phyloP scores from a whole-genome alignment of 2,113 vertebrate species.

The Plecotus auritus region DNA sequence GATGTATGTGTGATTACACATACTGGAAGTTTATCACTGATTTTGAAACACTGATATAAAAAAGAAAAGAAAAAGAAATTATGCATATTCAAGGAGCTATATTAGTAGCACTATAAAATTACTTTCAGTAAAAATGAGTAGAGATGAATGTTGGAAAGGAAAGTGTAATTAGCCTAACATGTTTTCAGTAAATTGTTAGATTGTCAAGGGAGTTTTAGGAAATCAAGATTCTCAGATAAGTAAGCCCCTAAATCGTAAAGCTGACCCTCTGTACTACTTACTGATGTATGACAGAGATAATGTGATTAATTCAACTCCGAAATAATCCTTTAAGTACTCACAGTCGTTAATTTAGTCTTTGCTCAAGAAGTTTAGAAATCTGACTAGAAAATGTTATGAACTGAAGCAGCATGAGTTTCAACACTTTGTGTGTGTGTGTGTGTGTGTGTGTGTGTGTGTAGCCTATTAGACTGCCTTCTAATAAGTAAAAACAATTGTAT shows the following conservation, averaged over 20 bases:
- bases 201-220: background rate
- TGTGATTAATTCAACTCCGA: background rate
- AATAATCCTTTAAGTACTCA: background rate
- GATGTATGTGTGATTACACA: background rate
- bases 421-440: background rate
- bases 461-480: background rate
- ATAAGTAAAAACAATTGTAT: background rate
- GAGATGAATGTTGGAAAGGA: background rate
- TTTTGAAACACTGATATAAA: background rate
- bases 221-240: conserved; percentile 16
- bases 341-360: background rate
- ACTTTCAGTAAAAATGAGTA: background rate
- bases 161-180: background rate
- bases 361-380: background rate
- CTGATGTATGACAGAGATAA: background rate
- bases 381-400: background rate
- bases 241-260: background rate
- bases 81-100: background rate
- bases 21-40: background rate
- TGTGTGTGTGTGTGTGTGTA: background rate
- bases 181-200: background rate
- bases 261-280: background rate
- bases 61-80: background rate
- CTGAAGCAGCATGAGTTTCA: background rate
- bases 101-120: background rate